A percentile compares a stretch with the other conserved stretches of the same genome.
These are phyloP conservation scores for Blastomussa wellsi DNA, from an alignment of 92 coral and sea anemone genomes.

Conservation along the genomic window DNA sequence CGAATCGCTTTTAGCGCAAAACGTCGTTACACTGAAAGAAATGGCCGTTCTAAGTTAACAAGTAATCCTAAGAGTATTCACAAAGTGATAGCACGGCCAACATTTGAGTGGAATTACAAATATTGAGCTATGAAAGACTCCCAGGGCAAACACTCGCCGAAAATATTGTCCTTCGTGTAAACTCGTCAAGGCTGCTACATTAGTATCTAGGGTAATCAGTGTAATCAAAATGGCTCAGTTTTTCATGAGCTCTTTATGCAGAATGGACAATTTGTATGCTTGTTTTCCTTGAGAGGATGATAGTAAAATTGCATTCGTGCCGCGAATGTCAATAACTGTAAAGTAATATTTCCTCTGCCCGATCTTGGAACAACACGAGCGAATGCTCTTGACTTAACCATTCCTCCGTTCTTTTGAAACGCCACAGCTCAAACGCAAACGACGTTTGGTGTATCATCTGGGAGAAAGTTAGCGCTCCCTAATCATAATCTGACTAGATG, in stretches of 20 bases:
- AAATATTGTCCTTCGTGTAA: constrained; percentile 24
- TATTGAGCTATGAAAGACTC: constrained; percentile 38
- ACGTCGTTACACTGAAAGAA: neutral
- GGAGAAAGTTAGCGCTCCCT: neutral
- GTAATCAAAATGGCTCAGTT: neutral
- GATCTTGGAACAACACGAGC: constrained; percentile 1
- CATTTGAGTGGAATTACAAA: constrained; percentile 51
- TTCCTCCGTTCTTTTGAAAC: neutral
- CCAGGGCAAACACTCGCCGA: constrained; percentile 24
- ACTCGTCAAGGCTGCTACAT: neutral
- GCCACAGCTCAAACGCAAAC: neutral
- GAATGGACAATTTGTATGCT: neutral
- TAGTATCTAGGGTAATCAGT: neutral
- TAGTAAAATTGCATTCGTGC: neutral
- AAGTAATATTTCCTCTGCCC: neutral
- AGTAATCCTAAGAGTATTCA: constrained; percentile 41
- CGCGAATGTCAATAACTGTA: constrained; percentile 15
- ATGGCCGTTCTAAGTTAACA: constrained; percentile 5
- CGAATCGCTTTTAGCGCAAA: neutral
- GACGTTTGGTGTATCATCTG: neutral
- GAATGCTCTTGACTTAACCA: neutral
- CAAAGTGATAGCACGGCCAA: constrained; percentile 37
- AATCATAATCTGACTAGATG: neutral
- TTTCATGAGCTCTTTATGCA: neutral
- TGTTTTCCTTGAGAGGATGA: neutral